A percentile compares a stretch with the other conserved stretches of the same genome.
Conservation (phyloP, 2,113 vertebrate genomes). For the Glaucomys volans region DNA sequence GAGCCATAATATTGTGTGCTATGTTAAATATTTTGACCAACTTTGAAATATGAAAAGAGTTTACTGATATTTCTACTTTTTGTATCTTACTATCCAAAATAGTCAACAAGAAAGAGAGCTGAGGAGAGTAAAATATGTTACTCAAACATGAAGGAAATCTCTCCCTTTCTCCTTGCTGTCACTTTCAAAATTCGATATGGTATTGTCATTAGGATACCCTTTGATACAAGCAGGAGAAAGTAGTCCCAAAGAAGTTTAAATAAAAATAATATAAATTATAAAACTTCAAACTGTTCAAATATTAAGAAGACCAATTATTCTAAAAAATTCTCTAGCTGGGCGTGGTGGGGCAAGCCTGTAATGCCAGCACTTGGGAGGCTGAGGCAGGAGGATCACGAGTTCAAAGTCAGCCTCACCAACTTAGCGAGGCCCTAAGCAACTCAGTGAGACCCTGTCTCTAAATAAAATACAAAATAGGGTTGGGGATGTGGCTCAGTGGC, state of each 20-base stretch:
- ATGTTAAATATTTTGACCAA: constrained; percentile 1
- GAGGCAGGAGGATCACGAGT: too few relatives aligned
- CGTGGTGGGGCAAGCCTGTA: too few relatives aligned
- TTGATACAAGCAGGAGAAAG: background rate
- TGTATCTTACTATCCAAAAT: background rate
- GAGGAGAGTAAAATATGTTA: background rate
- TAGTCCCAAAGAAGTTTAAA: background rate
- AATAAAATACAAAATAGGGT: too few relatives aligned
- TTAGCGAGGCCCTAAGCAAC: too few relatives aligned
- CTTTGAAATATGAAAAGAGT: background rate
- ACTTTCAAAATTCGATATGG: constrained; percentile 1
- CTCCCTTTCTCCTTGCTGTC: background rate
- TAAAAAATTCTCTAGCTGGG: background rate
- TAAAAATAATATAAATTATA: background rate
- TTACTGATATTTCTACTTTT: constrained; percentile 13
- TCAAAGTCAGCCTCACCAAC: too few relatives aligned
- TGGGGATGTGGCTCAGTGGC: too few relatives aligned
- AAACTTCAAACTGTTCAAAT: background rate
- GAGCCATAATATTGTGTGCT: background rate
- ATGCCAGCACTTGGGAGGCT: too few relatives aligned
- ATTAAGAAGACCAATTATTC: background rate
- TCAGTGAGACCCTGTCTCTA: too few relatives aligned
- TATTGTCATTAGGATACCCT: background rate
- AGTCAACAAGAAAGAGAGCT: background rate
- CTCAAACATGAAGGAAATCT: constrained; percentile 3